These are phyloP conservation scores for Eudyptes chrysolophus DNA, from an alignment of 2,113 vertebrate species.

Conservation along the genomic window DNA sequence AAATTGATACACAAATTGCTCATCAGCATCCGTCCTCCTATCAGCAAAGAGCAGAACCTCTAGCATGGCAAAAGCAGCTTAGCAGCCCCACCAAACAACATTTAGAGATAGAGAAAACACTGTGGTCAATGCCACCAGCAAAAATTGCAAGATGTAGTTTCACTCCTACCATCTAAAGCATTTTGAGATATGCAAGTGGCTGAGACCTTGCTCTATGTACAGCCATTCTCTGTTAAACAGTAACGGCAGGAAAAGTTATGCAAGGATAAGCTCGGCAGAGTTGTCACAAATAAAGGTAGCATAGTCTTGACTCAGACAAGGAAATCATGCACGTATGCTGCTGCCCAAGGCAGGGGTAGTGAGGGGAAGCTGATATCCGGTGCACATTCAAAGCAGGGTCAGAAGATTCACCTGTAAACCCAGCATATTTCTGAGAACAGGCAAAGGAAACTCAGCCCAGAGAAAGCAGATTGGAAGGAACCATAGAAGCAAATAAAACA, in stretches of 20 bases:
- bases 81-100: neutral
- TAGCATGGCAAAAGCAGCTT: neutral
- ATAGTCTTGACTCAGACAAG: neutral
- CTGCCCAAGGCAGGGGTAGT: neutral
- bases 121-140: neutral
- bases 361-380: neutral
- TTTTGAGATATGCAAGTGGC: neutral
- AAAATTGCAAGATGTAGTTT: neutral
- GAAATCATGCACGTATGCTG: neutral
- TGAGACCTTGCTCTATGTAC: neutral
- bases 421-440: neutral
- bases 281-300: neutral
- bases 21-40: neutral
- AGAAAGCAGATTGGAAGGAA: neutral
- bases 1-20: neutral
- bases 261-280: neutral
- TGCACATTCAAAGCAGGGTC: neutral
- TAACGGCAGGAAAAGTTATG: neutral
- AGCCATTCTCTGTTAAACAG: neutral
- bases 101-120: neutral
- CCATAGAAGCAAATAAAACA: neutral
- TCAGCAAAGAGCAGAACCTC: slow-evolving; percentile 9
- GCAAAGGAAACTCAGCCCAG: neutral
- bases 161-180: neutral
- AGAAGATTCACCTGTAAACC: neutral